phyloP scores from a whole-genome alignment of 1,140 invertebrate species.

The Phthorimaea operculella region DNA sequence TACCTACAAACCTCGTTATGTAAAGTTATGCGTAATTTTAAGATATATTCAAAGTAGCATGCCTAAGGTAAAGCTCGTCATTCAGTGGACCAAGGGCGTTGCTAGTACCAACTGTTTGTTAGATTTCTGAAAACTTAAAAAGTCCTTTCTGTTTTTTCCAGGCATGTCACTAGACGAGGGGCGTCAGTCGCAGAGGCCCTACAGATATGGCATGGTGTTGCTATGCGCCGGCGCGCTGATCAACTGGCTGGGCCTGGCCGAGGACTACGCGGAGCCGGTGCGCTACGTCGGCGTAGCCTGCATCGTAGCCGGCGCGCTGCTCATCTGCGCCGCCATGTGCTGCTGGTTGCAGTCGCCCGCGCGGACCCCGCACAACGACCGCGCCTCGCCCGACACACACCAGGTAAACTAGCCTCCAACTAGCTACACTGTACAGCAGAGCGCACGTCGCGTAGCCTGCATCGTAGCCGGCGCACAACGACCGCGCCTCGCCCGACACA shows the following conservation, averaged over 20 bases:
- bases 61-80: too few relatives aligned
- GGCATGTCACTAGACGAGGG: slow-evolving; percentile 75
- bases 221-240: slow-evolving; percentile 80
- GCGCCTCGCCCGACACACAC: slow-evolving; percentile 56
- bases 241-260: slow-evolving; percentile 80
- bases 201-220: slow-evolving; percentile 80
- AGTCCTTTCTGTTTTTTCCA: slow-evolving; percentile 44
- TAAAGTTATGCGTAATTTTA: too few relatives aligned
- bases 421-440: too few relatives aligned
- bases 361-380: slow-evolving; percentile 53
- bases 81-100: too few relatives aligned
- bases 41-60: too few relatives aligned
- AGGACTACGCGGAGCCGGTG: slow-evolving; percentile 77
- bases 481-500: too few relatives aligned
- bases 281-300: slow-evolving; percentile 80
- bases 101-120: too few relatives aligned
- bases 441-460: too few relatives aligned
- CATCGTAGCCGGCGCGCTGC: slow-evolving; percentile 77
- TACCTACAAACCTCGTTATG: too few relatives aligned
- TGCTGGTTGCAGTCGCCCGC: slow-evolving; percentile 78
- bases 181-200: slow-evolving; percentile 74
- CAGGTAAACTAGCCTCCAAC: slow-evolving; percentile 33
- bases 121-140: too few relatives aligned
- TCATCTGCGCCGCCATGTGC: slow-evolving; percentile 81
- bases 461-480: too few relatives aligned